Evolutionary conservation across 2,113 vertebrate genomes (phyloP).

Genomic region (Myotis davidii): DNA sequence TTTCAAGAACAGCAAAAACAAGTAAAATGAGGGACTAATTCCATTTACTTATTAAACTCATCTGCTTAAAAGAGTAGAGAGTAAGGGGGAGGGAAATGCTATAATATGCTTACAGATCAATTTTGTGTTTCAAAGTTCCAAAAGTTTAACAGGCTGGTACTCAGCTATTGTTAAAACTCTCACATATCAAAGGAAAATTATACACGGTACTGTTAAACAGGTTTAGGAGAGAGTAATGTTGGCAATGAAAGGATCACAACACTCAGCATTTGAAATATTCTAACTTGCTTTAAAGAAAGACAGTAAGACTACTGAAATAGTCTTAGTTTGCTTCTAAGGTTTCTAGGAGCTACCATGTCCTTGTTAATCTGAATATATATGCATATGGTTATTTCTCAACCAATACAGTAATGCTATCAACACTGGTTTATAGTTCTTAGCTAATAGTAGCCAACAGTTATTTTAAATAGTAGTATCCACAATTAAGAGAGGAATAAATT

Average conservation of each 20-base stretch:
- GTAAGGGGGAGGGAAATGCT: not conserved
- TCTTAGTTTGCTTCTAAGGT: constrained; percentile 11
- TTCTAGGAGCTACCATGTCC: not conserved
- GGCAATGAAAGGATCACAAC: not conserved
- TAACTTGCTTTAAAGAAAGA: constrained; percentile 1
- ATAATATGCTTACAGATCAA: constrained; percentile 1
- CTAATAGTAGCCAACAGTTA: not conserved
- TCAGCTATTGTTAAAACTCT: constrained; percentile 48
- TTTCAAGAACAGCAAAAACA: constrained; percentile 46
- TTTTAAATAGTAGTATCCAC: not conserved
- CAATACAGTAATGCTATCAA: not conserved
- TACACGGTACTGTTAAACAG: not conserved
- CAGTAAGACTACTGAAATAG: not conserved
- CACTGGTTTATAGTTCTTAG: not conserved
- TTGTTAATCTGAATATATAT: not conserved
- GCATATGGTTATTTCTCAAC: not conserved
- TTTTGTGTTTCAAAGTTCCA: constrained; percentile 65
- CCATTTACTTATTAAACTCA: constrained; percentile 63
- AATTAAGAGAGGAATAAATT: not conserved
- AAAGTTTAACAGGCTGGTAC: constrained; percentile 36
- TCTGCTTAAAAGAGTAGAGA: constrained; percentile 29
- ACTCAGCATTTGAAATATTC: constrained; percentile 46
- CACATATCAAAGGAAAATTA: constrained; percentile 57
- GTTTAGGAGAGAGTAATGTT: not conserved
- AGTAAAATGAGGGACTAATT: constrained; percentile 40